phyloP scores from a whole-genome alignment of 2,888 invertebrate genomes.

The Cosmia trapezina region DNA sequence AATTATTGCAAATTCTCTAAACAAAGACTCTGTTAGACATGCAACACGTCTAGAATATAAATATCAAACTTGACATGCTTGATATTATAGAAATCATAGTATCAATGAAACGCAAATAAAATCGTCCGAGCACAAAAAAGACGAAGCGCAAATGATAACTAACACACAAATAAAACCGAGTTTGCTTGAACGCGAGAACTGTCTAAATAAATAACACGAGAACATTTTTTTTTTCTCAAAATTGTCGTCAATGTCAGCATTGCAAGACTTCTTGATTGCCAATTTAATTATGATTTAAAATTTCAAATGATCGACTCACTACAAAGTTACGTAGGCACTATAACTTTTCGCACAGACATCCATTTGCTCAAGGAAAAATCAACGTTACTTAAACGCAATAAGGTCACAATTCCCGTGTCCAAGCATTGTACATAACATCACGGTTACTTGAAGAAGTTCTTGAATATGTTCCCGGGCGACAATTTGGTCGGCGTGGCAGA shows the following conservation, averaged over 20 bases:
- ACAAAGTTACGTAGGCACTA: neutral
- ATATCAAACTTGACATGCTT: conserved; percentile 46
- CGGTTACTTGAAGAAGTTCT: conserved; percentile 98
- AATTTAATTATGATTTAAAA: neutral
- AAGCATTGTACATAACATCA: conserved; percentile 75
- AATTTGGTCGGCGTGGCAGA: conserved; percentile 93
- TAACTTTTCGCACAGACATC: neutral
- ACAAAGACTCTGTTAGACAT: conserved; percentile 54
- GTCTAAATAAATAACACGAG: neutral
- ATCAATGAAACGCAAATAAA: conserved; percentile 60
- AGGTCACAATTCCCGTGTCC: conserved; percentile 65
- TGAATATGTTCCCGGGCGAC: conserved; percentile 97
- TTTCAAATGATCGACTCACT: neutral
- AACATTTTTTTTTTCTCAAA: neutral
- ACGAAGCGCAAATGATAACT: conserved; percentile 71
- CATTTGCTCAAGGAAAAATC: neutral
- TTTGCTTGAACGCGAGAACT: conserved; percentile 71
- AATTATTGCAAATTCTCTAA: conserved; percentile 30
- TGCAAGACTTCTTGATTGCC: neutral
- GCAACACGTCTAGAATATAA: conserved; percentile 51
- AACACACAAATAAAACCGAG: conserved; percentile 64
- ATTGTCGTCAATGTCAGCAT: neutral
- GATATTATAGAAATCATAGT: conserved; percentile 37
- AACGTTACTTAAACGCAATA: conserved; percentile 18
- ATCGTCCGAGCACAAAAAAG: conserved; percentile 69